Base-by-base conservation (phyloP, 2,113 vertebrate species). In the Sebastes fasciatus region DNA sequence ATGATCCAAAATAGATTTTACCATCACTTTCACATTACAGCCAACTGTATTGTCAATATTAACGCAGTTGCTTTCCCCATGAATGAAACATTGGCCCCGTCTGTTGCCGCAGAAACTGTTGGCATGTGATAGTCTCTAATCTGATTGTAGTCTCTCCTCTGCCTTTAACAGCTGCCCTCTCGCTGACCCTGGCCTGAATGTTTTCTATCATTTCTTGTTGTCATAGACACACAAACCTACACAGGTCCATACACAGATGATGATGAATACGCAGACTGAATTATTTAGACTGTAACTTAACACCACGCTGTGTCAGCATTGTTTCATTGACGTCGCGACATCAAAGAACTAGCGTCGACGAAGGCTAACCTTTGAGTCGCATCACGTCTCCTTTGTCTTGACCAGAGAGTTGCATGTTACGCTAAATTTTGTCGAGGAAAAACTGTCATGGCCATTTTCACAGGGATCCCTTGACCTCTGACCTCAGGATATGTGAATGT, bases 41-140 rank as follows among this genome's bases (percentile, higher is more conserved):
- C 21, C 9, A 46, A 6, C 9, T 62, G 8, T 21, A 11, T 6
- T 6, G 19, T 19, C 43, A 51, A 21, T 51, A 43, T 49, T 42
- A 57, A 69, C 19, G n/a, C 26, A 46, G 17, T 67, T 21, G 40
- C 17, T 49, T 46, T 52, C 26, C 21, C 34, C 9, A 8, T 48
- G 40, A 65, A 42, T 70, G 40, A 84, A 61, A 43, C 52, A 70
- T 61, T 54, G 57, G 21, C 45, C 34, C 52, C 46, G 52, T 72
- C 70, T 13, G 79, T 88, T 88, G 70, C 79, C 71, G 2, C 72
- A 61, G 82, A 58, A 66, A 82, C 82, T 0, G 48, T 52, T 17
- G 45, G 6, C 8, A 48, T 66, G 45, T 48, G 57, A 66, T 63
- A 8, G 13, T 68, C 65, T 67, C 68, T 78, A 81, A 84, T 81